These are phyloP conservation scores for Conops quadrifasciatus DNA, from an alignment of 2,888 invertebrate species.

Conservation along the genomic window DNA sequence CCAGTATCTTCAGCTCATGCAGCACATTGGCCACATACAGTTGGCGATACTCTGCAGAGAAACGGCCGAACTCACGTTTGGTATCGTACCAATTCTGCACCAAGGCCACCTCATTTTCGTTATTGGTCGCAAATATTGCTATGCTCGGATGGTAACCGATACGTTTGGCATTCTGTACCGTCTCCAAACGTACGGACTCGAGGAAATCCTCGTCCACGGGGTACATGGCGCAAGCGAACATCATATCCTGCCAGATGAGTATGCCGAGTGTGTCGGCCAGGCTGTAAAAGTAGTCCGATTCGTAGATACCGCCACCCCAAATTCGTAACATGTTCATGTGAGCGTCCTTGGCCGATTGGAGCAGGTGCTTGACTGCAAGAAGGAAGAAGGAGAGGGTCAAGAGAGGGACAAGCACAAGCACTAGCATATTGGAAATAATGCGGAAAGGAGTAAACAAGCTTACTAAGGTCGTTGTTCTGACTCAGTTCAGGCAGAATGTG, in stretches of 20 bases:
- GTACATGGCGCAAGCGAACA: conserved; percentile 97
- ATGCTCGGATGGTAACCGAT: conserved; percentile 88
- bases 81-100: conserved; percentile 81
- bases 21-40: conserved; percentile 83
- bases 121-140: conserved; percentile 93
- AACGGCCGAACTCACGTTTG: conserved; percentile 66
- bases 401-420: too few relatives aligned
- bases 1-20: conserved; percentile 67
- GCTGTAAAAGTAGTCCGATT: conserved; percentile 88
- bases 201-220: conserved; percentile 79
- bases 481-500: conserved; percentile 83
- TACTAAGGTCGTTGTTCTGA: conserved; percentile 67
- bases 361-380: conserved; percentile 69
- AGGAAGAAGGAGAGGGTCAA: too few relatives aligned
- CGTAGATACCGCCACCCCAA: conserved; percentile 99
- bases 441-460: conserved; percentile 38
- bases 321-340: conserved; percentile 95
- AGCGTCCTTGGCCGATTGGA: conserved; percentile 76
- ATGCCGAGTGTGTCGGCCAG: conserved; percentile 89
- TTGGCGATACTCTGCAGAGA: conserved; percentile 79
- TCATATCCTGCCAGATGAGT: conserved; percentile 96
- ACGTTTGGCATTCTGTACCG: conserved; percentile 81
- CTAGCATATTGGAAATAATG: too few relatives aligned
- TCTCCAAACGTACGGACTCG: conserved; percentile 76
- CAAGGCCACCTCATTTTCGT: conserved; percentile 94